Base-by-base conservation (phyloP, 2,888 invertebrate species). In the Protophormia terraenovae region DNA sequence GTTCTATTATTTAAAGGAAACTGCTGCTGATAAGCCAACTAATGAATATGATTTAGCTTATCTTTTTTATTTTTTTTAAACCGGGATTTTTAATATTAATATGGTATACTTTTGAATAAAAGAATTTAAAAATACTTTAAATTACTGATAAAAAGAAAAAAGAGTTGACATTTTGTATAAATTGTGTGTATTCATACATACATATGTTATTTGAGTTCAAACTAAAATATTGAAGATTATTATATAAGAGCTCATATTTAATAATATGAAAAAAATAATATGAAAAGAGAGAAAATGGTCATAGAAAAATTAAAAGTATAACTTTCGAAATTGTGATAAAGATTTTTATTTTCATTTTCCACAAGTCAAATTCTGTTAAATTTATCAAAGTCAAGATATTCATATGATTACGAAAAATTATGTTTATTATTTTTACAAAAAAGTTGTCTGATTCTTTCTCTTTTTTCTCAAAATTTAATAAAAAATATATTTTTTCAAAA, bases 1-100 rank as follows among this genome's bases (percentile, higher is more conserved):
- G 22, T 50, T 53, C 12, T 14, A 29, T 4, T n/a, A n/a, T n/a
- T n/a, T 45, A 19, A 24, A 76, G 81, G 75, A 75, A 69, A 55
- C 53, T 41, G 50, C 22, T 69, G 62, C 24, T 82, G 81, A 76
- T 82, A 76, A 82, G 62, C 35, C n/a, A n/a, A n/a, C n/a, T 22
- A 2, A 24, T 45, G 53, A 32, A 55, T 32, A 19, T 29, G 22
- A 47, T 8, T 60, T 53, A 10, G 55, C 81, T 82, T 75, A 75
- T 82, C 73, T 32, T 53, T 53, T 24, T 16, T 32, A 29, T 10
- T 27, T 5, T n/a, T 47, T 35, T 67, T 22, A 80, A 76, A 45
- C 62, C 55, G 66, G 41, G 71, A 71, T 60, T 64, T 64, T 27
- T 29, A 69, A 62, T 8, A 14, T 7, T 32, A 6, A 22, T 16